A percentile compares a stretch with the other conserved stretches of the same genome.
phyloP scores from a whole-genome alignment of 2,797 vertebrate genomes.

The Perdix hodgsoniae region DNA sequence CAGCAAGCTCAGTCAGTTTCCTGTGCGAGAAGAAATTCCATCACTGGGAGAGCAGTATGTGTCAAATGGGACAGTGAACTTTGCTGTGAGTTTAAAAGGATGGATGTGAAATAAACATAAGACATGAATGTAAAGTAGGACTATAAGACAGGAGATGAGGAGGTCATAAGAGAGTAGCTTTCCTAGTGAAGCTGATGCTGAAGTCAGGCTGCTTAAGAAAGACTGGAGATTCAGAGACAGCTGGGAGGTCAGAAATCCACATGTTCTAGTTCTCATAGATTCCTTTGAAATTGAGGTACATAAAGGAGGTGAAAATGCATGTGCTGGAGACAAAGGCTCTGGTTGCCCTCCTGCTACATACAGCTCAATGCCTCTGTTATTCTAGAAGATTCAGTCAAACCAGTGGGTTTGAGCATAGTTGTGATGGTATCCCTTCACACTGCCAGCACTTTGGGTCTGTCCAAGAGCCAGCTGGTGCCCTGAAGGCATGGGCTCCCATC shows the following conservation, averaged over 20 bases:
- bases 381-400: neutral
- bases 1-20: neutral
- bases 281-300: neutral
- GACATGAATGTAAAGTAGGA: neutral
- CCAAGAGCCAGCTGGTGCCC: neutral
- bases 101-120: neutral
- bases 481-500: neutral
- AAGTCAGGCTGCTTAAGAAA: neutral
- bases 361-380: neutral
- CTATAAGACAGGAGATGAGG: neutral
- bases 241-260: neutral
- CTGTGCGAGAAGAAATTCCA: neutral
- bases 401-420: neutral
- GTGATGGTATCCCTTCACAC: neutral
- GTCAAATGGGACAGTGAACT: neutral
- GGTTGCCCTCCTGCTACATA: neutral
- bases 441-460: neutral
- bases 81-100: neutral
- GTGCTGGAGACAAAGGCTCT: neutral
- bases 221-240: neutral
- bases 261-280: neutral
- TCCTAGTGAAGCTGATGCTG: neutral
- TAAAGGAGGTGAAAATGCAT: neutral
- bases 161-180: neutral
- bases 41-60: neutral